Percentiles rank a stretch among this genome's conserved stretches.
Evolutionary conservation across 2,888 invertebrate species (phyloP).

Genomic region (Megastigmus dorsalis): DNA sequence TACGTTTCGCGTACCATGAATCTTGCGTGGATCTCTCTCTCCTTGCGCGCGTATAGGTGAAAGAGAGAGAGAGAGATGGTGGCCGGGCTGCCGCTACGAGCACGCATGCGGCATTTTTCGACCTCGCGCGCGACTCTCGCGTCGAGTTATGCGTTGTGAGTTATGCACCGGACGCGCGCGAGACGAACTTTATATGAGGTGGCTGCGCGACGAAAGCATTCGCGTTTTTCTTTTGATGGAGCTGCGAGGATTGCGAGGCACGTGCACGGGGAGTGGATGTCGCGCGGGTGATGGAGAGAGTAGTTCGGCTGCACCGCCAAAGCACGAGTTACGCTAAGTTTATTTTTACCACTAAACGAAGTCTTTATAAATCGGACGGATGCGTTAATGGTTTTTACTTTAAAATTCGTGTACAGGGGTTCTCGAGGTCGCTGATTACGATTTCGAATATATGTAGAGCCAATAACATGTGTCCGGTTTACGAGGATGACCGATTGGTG

Average conservation of each 20-base stretch:
- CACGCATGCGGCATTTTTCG: slow-evolving; percentile 48
- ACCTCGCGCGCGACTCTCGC: slow-evolving; percentile 13
- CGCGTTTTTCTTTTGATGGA: slow-evolving; percentile 53
- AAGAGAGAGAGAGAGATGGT: background rate
- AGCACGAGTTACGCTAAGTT: too few relatives aligned
- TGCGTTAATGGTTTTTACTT: too few relatives aligned
- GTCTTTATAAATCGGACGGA: too few relatives aligned
- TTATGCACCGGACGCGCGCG: slow-evolving; percentile 61
- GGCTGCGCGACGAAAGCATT: slow-evolving; percentile 69
- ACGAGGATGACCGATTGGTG: too few relatives aligned
- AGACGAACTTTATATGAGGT: slow-evolving; percentile 57
- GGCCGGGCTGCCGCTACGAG: background rate
- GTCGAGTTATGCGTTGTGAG: slow-evolving; percentile 65
- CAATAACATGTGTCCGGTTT: too few relatives aligned
- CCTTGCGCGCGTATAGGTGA: background rate
- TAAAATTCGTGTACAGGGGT: too few relatives aligned
- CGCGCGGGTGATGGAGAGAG: slow-evolving; percentile 56
- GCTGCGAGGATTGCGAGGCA: too few relatives aligned
- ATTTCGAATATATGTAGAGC: too few relatives aligned
- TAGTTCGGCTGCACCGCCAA: slow-evolving; percentile 55
- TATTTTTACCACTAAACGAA: too few relatives aligned
- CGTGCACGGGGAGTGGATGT: background rate
- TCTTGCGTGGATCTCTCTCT: slow-evolving; percentile 34
- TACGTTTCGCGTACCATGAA: slow-evolving; percentile 59
- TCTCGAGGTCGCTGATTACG: too few relatives aligned